Conservation (phyloP, 2,888 invertebrate species). For the Synanthedon formicaeformis region DNA sequence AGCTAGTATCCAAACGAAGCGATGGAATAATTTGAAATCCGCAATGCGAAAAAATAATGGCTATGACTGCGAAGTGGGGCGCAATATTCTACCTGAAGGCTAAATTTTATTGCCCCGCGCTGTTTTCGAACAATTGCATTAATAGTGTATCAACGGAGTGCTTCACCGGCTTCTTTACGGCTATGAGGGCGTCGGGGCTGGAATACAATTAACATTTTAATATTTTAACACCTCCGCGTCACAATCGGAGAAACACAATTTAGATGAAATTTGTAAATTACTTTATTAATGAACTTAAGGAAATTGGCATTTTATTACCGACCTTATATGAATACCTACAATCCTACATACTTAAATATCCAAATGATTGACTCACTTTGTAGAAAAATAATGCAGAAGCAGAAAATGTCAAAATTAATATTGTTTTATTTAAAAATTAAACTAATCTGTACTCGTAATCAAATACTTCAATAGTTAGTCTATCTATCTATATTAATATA, state of each 20-base stretch:
- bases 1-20: background rate
- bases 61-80: constrained; percentile 48
- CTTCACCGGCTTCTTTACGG: constrained; percentile 54
- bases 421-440: too few species aligned
- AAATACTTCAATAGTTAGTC: too few species aligned
- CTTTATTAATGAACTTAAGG: background rate
- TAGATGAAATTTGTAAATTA: background rate
- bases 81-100: constrained; percentile 60
- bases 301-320: too few species aligned
- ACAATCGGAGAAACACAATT: constrained; percentile 11
- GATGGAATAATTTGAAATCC: constrained; percentile 28
- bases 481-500: too few species aligned
- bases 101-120: constrained; percentile 59
- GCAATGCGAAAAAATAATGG: constrained; percentile 66
- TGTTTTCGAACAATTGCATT: constrained; percentile 69
- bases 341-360: too few species aligned
- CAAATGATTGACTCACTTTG: too few species aligned
- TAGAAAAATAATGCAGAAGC: too few species aligned
- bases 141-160: constrained; percentile 63
- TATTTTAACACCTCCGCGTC: constrained; percentile 49
- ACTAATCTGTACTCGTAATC: too few species aligned
- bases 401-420: too few species aligned
- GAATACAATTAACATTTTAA: constrained; percentile 62
- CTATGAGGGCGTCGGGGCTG: constrained; percentile 22
- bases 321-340: too few species aligned